Base-by-base conservation (phyloP, 1,140 invertebrate species). In the Tetramorium parvispinum region DNA sequence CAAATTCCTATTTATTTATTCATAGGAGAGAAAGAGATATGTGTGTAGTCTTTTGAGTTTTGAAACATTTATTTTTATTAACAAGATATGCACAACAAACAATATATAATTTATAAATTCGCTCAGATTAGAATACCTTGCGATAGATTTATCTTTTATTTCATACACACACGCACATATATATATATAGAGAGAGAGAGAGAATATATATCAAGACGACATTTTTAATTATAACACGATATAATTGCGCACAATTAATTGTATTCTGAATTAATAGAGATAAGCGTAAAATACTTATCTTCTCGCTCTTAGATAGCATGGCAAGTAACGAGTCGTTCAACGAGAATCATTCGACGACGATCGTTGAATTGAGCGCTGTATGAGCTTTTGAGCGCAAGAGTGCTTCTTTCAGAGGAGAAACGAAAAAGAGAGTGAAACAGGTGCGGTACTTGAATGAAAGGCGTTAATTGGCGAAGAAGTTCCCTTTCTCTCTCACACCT, bases 401-500 rank as follows among this genome's bases (percentile, higher is more conserved):
- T 82, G 66, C 78, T 43, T 27, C 79, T 73, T 83, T 75, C 40
- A 59, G 13, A 1, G 46, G 51, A 18, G 21, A 46, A 49, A 18
- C 24, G 40, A 46, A 73, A 81, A 59, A 49, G 40, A 37, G 79
- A 61, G 40, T 1, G 53, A 83, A 40, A 75, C 59, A 75, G 68
- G 70, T 83, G 40, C 40, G 55, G 16, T 4, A 43, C n/a, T 59
- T 59, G 53, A 83, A 83, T 83, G 79, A 83, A 83, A 83, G 24
- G 68, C 79, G 55, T 83, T 83, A 83, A 83, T 83, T 83, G 24
- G 53, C 53, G 24, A 61, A 83, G 53, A 7, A 75, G 53, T 37
- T 21, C 66, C 6, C 49, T 37, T 59, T 37, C 40, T 59, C 18
- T 32, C n/a, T 40, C 18, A 5, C 40, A 53, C 5, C 18, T 16